Evolutionary conservation across 1,140 invertebrate species (phyloP), one percentile per base, ranked within the genome.

Genomic region (Drosophila ananassae): DNA sequence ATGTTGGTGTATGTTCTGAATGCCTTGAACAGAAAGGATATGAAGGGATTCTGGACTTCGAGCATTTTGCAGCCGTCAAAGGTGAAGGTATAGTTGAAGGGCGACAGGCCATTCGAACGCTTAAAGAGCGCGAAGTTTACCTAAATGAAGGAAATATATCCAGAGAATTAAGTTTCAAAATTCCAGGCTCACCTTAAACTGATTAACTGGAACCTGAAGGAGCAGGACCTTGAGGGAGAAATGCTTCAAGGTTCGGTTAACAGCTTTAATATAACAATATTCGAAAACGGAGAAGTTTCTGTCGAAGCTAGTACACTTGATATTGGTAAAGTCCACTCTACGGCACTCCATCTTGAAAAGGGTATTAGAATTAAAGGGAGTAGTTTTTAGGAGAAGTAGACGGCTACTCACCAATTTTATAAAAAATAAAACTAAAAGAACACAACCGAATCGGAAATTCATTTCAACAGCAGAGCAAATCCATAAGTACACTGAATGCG

Each of bases 261-360:
- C 12, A 4, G 64, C 61, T 13, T 68, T 68, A 1, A 68, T 12
- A 47, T 47, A 66, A 24, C 64, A 68, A 46, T 68, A 47, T 9
- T 10, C 39, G 10, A 68, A 47, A 2, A 22, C 7, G 0, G 6
- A 1, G 10, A 55, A 54, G 13, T 6, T 2, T 28, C 30, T 37
- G 44, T 68, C 61, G 28, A 55, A 1, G 0, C 25, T 21, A 8
- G 10, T 47, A 7, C 64, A 68, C 8, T 68, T 64, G 8, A 68
- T 10, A 46, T 68, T 68, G 1, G 59, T 68, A 28, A 68, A 54
- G 8, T 66, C 64, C 7, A 68, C 2, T 6, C 28, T 6, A 9
- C 3, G 21, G n/a, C 22, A 7, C 9, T 37, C 30, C 5, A 66
- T 0, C 64, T 68, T 17, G 2, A 2, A 2, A 53, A 9, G 2